Base-by-base conservation (phyloP, 2,113 vertebrate genomes). In the Acanthisitta chloris region DNA sequence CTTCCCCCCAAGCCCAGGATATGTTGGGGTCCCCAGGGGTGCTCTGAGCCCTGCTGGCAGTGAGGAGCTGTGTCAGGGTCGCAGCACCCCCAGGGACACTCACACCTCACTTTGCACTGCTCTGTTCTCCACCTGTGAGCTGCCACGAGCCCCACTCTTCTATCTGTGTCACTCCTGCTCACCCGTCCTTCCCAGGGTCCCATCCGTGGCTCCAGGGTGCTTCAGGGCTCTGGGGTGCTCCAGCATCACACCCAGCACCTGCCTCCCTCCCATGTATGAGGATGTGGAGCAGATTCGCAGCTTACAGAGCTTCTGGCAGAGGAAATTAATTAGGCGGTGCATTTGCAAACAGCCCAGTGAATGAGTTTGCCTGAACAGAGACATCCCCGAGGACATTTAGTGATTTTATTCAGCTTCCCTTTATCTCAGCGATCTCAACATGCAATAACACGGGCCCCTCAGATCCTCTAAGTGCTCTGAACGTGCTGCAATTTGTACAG, bases 401-500 rank as follows among this genome's bases (percentile, higher is more conserved):
- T 6, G 18, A 17, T 88, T 93, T 90, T 62, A 82, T 82, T 85
- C 14, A 61, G 92, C 90, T 81, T 79, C 40, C 57, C 85, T 79
- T 92, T 93, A 95, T 95, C 95, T 94, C 31, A 20, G 69, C 15
- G 24, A 96, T 95, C 89, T 92, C 62, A 48, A 24, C 90, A 16
- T 6, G 92, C 78, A 76, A 12, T 72, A 77, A 92, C 94, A 90
- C 0, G 12, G 67, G 8, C 62, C 85, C 66, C 88, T 97, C 85
- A 90, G 85, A 96, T 96, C 94, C 86, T 64, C 79, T 79, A 80
- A 94, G 82, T 61, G 36, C 92, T 85, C 85, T 73, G 86, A 93
- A 36, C 1, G 21, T 57, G 88, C 92, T 85, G 69, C 88, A 65
- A 90, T 87, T 91, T 93, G 94, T 91, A 65, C 84, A 40, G 74